Evolutionary conservation across 2,797 vertebrate genomes (phyloP), one percentile per base, ranked within the genome.

Genomic region (Pipistrellus kuhlii): DNA sequence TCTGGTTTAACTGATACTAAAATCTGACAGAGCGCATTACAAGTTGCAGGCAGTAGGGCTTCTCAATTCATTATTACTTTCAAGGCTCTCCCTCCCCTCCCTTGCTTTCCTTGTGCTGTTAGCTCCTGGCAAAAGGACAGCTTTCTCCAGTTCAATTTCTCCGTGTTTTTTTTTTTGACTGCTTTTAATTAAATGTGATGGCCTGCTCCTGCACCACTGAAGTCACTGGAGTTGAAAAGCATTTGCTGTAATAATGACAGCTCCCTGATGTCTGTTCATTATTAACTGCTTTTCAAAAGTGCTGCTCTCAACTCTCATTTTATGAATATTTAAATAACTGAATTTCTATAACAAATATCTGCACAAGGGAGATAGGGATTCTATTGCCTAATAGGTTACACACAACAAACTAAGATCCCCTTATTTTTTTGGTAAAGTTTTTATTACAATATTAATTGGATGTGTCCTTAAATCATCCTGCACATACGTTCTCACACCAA

Each of bases 101-200:
- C 64, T 96, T 46, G 69, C 95, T 97, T 97, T 96, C 93, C 94
- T 96, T 97, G 97, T 97, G 97, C 97, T 76, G 98, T 97, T 96
- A 97, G 97, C 96, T 97, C 80, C 96, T 97, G 97, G 97, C 94
- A 97, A 98, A 98, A 98, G 96, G 96, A 97, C 96, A 96, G 95
- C 68, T 88, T 98, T 98, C 98, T 97, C 96, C 96, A 97, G 97
- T 97, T 98, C 96, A 98, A 97, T 98, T 98, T 98, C 98, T 98
- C 97, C 97, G 97, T 98, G 98, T 98, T 44, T 44, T 44, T 44
- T 44, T 55, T 55, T 98, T 98, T 98, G 97, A 98, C 97, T 96
- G 97, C 98, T 98, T 98, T 98, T 98, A 98, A 98, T 98, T 98
- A 98, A 98, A 98, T 98, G 98, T 98, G 98, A 99, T 98, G 95